Evolutionary conservation across 1,140 invertebrate genomes (phyloP).

Genomic region (Drosophila sechellia): DNA sequence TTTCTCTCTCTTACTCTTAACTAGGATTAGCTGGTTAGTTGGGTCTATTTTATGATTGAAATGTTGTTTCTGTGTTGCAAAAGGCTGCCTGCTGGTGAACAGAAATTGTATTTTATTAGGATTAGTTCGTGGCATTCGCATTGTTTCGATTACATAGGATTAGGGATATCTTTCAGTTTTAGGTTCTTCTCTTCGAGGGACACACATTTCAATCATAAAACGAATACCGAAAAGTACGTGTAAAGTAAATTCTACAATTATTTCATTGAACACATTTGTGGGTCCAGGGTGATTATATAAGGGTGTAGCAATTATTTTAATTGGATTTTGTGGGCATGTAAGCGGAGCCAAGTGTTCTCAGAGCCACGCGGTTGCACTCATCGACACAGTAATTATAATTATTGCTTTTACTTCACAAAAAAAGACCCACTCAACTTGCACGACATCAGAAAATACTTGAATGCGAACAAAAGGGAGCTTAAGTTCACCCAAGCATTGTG

Average conservation of each 20-base stretch:
- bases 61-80: constrained; percentile 85
- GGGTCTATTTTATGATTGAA: constrained; percentile 84
- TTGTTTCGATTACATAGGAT: constrained; percentile 37
- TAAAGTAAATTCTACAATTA: constrained; percentile 44
- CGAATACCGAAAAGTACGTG: constrained; percentile 63
- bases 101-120: constrained; percentile 71
- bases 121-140: constrained; percentile 57
- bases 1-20: constrained; percentile 27
- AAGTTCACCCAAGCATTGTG: constrained; percentile 10
- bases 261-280: constrained; percentile 45
- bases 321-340: constrained; percentile 51
- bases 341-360: constrained; percentile 26
- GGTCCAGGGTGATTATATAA: constrained; percentile 12
- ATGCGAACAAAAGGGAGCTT: constrained; percentile 1
- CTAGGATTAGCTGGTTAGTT: constrained; percentile 50
- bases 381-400: constrained; percentile 70
- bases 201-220: constrained; percentile 85
- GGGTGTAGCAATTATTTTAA: constrained; percentile 64
- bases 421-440: constrained; percentile 50
- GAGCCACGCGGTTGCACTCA: constrained; percentile 64
- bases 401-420: constrained; percentile 44
- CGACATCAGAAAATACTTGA: constrained; percentile 44
- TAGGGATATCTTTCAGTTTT: constrained; percentile 3
- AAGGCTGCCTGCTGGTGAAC: constrained; percentile 83
- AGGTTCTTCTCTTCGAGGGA: constrained; percentile 56